Percentiles rank a stretch among this genome's conserved stretches.
These are phyloP conservation scores for Tineola bisselliella DNA, from an alignment of 2,888 invertebrate genomes.

Conservation along the genomic window DNA sequence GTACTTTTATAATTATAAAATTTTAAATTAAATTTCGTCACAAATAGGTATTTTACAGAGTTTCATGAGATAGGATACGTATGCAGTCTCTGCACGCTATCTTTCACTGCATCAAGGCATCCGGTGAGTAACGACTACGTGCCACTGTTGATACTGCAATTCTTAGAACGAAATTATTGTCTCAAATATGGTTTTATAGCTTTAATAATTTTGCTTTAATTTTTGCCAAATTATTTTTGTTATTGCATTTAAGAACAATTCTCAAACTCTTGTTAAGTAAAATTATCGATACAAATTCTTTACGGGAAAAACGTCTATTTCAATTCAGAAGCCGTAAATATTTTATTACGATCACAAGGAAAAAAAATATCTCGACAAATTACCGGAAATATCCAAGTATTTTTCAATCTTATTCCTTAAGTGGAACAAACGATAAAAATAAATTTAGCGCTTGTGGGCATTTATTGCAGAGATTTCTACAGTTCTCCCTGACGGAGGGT, in stretches of 20 bases:
- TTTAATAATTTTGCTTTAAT: background rate
- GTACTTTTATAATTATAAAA: no score
- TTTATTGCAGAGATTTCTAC: constrained; percentile 63
- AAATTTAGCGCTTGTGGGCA: constrained; percentile 59
- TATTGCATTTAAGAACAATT: background rate
- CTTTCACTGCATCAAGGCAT: constrained; percentile 45
- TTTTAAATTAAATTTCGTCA: no score
- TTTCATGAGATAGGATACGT: background rate
- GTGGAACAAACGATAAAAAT: constrained; percentile 64
- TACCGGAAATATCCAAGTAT: constrained; percentile 54
- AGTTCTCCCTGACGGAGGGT: constrained; percentile 32
- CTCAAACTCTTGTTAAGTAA: background rate
- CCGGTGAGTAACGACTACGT: constrained; percentile 35
- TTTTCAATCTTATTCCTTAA: constrained; percentile 65
- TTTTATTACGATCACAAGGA: constrained; percentile 50
- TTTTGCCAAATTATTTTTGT: background rate
- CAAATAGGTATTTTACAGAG: no score
- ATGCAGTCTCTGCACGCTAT: constrained; percentile 23
- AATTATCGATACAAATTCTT: constrained; percentile 4
- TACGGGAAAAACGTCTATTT: constrained; percentile 1
- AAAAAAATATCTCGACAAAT: constrained; percentile 55
- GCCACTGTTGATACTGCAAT: constrained; percentile 38
- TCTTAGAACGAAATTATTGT: constrained; percentile 36
- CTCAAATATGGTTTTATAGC: constrained; percentile 13
- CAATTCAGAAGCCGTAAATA: constrained; percentile 42